Base-by-base conservation (phyloP, 2,888 invertebrate genomes). In the Cacoxenus indagator region DNA sequence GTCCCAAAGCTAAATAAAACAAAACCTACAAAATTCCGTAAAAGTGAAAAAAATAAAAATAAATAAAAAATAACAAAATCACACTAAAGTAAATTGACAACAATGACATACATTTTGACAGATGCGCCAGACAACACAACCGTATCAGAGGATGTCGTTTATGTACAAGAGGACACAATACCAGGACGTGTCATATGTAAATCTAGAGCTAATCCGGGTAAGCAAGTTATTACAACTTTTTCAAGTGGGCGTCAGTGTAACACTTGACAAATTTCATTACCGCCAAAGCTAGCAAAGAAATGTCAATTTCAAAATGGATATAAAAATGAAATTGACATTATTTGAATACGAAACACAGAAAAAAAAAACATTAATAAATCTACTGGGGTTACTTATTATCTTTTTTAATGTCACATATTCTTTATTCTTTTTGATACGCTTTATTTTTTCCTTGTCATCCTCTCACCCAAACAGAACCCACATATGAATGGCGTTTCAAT, bases 61-160 rank as follows among this genome's bases (percentile, higher is more conserved):
- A n/a, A 37, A 31, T 45, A 55, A n/a, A n/a, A n/a, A n/a, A n/a
- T n/a, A n/a, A n/a, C n/a, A n/a, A n/a, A n/a, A n/a, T n/a, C n/a
- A n/a, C n/a, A 43, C 4, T 51, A 9, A 37, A 31, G 48, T 59
- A 67, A 66, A 68, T 67, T 68, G 70, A 70, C 71, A 73, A 73
- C 72, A 72, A 71, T 64, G 37, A 14, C 61, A 62, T 17, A 64
- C 29, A 31, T 64, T 64, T 64, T 48, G 70, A 73, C 73, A 95
- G 94, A 92, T 90, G 92, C 94, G 73, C 97, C 97, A n/a, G 95
- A 95, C 85, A 94, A 95, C 82, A 92, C 96, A 76, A 92, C 92
- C 1, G 93, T 96, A 9, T 92, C 93, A 3, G 84, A 86, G 69
- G 82, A 76, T 46, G 74, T 78, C 74, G 86, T 89, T 65, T 87